A percentile compares a stretch with the other conserved stretches of the same genome.
phyloP scores from a whole-genome alignment of 2,797 vertebrate genomes.

The Manis crassicaudata region DNA sequence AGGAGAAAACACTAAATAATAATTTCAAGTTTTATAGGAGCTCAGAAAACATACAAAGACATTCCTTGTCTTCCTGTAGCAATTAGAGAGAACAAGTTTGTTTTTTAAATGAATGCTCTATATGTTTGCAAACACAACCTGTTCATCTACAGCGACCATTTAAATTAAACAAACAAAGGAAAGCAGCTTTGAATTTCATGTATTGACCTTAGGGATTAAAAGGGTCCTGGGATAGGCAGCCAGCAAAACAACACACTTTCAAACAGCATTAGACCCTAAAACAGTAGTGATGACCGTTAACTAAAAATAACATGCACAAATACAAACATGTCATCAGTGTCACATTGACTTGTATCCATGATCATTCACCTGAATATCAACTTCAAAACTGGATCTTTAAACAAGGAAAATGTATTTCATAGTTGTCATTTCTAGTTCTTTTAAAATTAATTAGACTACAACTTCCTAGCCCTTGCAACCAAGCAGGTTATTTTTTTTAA shows the following conservation, averaged over 20 bases:
- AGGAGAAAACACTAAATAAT: background rate
- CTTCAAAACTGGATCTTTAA: background rate
- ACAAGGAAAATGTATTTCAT: background rate
- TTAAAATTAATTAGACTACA: background rate
- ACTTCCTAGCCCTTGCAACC: background rate
- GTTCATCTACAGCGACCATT: background rate
- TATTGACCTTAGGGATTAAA: background rate
- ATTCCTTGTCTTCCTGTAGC: background rate
- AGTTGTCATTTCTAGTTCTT: background rate
- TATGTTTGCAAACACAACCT: background rate
- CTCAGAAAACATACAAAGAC: background rate
- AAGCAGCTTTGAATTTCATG: background rate
- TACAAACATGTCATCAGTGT: background rate
- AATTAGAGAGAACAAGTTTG: background rate
- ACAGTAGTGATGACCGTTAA: background rate
- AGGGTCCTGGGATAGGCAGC: background rate
- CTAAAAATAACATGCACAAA: background rate
- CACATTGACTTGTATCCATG: background rate
- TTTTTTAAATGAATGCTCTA: background rate
- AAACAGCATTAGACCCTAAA: background rate
- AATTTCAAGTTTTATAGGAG: background rate
- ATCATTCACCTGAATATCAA: background rate
- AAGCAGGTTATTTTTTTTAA: background rate
- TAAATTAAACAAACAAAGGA: background rate
- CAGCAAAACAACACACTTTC: background rate